These are phyloP conservation scores for Blennius ocellaris DNA, from an alignment of 2,113 vertebrate genomes.

Conservation along the genomic window DNA sequence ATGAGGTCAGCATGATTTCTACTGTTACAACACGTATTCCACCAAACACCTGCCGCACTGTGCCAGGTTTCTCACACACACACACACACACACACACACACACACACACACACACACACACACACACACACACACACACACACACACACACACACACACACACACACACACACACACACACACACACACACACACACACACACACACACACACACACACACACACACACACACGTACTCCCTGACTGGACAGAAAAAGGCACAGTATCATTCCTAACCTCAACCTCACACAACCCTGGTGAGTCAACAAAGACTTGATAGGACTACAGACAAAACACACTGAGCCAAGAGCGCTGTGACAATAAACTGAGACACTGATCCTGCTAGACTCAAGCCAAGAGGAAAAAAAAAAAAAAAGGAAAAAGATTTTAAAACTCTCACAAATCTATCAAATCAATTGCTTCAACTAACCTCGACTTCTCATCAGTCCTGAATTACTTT, in stretches of 20 bases:
- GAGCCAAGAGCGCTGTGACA: constrained; percentile 11
- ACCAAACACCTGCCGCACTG: constrained; percentile 38
- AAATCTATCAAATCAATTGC: constrained; percentile 6
- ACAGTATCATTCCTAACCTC: constrained; percentile 43
- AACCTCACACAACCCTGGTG: constrained; percentile 35
- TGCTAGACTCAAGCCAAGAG: constrained; percentile 19
- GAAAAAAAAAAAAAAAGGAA: not conserved
- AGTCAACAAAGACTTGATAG: constrained; percentile 48
- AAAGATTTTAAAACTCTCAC: constrained; percentile 29
- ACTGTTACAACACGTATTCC: constrained; percentile 66
- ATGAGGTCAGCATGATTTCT: constrained; percentile 68
- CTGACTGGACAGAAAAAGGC: constrained; percentile 68
- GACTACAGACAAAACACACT: constrained; percentile 24
- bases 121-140: constrained; percentile 48
- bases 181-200: constrained; percentile 9
- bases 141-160: constrained; percentile 47
- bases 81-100: too few species aligned
- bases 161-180: too few species aligned
- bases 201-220: constrained; percentile 18
- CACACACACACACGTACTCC: constrained; percentile 49
- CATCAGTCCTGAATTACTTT: not conserved
- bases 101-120: constrained; percentile 54
- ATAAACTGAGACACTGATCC: constrained; percentile 42
- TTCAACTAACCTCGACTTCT: not conserved
- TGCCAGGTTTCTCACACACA: too few species aligned